phyloP scores from a whole-genome alignment of 2,113 vertebrate species.

The Mystacornis crossleyi region DNA sequence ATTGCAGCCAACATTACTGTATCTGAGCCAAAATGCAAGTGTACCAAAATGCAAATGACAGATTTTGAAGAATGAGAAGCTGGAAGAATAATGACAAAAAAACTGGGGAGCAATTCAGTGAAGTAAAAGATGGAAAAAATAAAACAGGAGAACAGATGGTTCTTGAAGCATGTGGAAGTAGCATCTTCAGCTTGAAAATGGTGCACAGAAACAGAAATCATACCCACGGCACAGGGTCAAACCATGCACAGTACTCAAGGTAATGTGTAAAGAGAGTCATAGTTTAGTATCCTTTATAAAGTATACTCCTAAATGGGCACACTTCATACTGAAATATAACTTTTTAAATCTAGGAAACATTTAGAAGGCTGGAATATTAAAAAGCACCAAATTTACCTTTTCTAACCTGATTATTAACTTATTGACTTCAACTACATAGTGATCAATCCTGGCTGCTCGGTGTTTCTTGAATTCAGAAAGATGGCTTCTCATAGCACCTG shows the following conservation, averaged over 20 bases:
- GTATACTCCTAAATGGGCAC: not conserved
- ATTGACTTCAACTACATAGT: slow-evolving; percentile 97
- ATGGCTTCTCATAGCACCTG: slow-evolving; percentile 88
- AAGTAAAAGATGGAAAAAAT: not conserved
- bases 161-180: not conserved
- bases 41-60: not conserved
- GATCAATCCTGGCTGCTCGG: slow-evolving; percentile 94
- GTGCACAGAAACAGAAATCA: not conserved
- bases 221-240: not conserved
- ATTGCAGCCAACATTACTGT: not conserved
- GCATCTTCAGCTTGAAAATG: not conserved
- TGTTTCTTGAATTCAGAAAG: slow-evolving; percentile 93
- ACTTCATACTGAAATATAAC: not conserved
- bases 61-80: not conserved
- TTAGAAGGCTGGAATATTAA: not conserved
- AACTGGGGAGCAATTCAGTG: not conserved
- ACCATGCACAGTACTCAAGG: not conserved
- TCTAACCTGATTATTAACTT: slow-evolving; percentile 97
- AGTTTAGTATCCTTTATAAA: not conserved
- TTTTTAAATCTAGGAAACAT: not conserved
- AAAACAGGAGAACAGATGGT: not conserved
- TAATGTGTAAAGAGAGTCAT: not conserved
- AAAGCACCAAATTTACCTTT: slow-evolving; percentile 81
- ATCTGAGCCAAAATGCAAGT: not conserved
- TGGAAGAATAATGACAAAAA: not conserved